Evolutionary conservation across 2,113 vertebrate species (phyloP), one percentile per base, ranked within the genome.

Genomic region (Zeus faber): DNA sequence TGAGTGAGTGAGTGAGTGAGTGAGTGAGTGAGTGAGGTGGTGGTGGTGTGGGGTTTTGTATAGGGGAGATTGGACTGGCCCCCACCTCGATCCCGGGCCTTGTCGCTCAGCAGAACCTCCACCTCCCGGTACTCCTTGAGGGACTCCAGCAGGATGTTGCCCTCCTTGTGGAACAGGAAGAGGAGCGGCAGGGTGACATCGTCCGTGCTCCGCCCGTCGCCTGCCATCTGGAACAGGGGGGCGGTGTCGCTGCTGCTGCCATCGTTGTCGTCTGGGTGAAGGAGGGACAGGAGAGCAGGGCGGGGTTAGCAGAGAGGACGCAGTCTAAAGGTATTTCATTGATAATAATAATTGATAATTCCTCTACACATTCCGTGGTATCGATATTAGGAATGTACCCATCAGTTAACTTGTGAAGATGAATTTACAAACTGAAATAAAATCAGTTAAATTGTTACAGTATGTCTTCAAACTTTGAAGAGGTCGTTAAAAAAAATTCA

Each of bases 231-330:
- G 89, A 99, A 99, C 25, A 99, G 93, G 5, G 95, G 96, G 7
- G 97, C 97, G 0, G 96, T 99, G 76, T 99, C 97, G 39, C 97
- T 99, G 73, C 97, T 99, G 89, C 97, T 99, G 72, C 95, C 97
- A 58, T 98, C 95, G 0, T 98, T 99, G 88, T 99, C 97, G 73
- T 99, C 97, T 99, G 70, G n/a, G 39, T 56, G 17, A 29, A 50
- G 4, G 1, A 17, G 17, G 11, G 17, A 23, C 1, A 29, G 6
- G 29, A 6, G 21, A 9, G 27, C 6, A 31, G 27, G 27, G 27
- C 6, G 31, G 31, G 31, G 3, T 35, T 3, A 13, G 31, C 6
- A 1, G 6, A 35, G 31, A 10, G 31, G n/a, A n/a, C n/a, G n/a
- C n/a, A n/a, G n/a, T n/a, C n/a, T n/a, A n/a, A n/a, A n/a, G n/a